Percentiles rank a stretch among this genome's conserved stretches.
phyloP scores from a whole-genome alignment of 2,113 vertebrate genomes.

The Tichodroma muraria region DNA sequence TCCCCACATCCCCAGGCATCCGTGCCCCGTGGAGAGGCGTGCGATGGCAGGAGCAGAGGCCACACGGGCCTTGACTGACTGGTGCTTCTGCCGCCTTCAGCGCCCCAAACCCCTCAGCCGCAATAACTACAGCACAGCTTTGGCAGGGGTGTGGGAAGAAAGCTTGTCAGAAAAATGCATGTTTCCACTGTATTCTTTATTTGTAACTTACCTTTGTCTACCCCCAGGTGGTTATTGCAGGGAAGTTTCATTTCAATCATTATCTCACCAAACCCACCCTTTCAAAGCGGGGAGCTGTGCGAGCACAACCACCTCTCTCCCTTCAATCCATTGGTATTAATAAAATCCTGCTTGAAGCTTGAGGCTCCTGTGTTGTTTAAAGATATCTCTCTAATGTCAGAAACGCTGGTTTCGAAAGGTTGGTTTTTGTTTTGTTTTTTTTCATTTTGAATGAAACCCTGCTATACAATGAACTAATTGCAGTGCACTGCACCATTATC shows the following conservation, averaged over 20 bases:
- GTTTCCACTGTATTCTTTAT: background rate
- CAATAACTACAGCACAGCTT: accelerated
- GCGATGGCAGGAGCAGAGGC: background rate
- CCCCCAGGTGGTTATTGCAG: background rate
- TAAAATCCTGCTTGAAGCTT: background rate
- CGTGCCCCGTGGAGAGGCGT: background rate
- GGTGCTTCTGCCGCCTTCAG: background rate
- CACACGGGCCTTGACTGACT: accelerated
- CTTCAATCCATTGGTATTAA: background rate
- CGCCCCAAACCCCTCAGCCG: background rate
- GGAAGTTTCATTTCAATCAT: background rate
- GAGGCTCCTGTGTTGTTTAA: background rate
- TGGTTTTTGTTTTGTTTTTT: background rate
- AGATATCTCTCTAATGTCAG: background rate
- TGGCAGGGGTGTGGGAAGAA: background rate
- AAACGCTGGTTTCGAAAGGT: accelerated
- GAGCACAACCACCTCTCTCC: background rate
- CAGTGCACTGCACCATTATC: background rate
- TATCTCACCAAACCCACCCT: background rate
- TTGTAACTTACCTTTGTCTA: background rate
- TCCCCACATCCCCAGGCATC: background rate
- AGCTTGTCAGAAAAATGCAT: background rate
- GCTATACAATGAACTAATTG: background rate
- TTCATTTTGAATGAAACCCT: background rate
- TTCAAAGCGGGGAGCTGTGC: background rate